phyloP scores from a whole-genome alignment of 1,140 invertebrate genomes.

The Drosophila tristis region DNA sequence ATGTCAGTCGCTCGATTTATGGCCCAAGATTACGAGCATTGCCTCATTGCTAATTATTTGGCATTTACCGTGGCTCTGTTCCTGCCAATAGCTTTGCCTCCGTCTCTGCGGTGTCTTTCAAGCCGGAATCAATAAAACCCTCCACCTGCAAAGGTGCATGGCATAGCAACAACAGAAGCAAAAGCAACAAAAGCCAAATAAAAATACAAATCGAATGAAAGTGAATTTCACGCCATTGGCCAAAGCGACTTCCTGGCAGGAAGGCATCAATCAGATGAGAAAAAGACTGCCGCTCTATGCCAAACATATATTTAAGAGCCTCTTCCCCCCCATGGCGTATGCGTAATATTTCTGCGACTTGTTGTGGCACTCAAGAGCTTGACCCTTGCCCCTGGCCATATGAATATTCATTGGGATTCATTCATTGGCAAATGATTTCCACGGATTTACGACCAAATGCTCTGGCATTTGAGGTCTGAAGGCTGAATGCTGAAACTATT shows the following conservation, averaged over 20 bases:
- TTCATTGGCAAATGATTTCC: too few relatives aligned
- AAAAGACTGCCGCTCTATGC: constrained; percentile 31
- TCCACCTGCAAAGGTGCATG: constrained; percentile 33
- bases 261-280: constrained; percentile 71
- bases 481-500: too few relatives aligned
- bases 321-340: constrained; percentile 27
- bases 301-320: constrained; percentile 34
- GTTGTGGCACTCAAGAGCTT: constrained; percentile 1
- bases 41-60: constrained; percentile 63
- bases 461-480: too few relatives aligned
- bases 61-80: constrained; percentile 34
- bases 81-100: constrained; percentile 3
- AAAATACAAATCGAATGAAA: constrained; percentile 46
- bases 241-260: constrained; percentile 69
- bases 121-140: constrained; percentile 63
- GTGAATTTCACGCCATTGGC: constrained; percentile 76
- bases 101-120: constrained; percentile 27
- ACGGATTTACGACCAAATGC: too few relatives aligned
- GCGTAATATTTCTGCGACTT: constrained; percentile 46
- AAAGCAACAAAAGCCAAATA: constrained; percentile 31
- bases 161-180: constrained; percentile 25
- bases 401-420: constrained; percentile 10
- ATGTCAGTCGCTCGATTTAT: constrained; percentile 72
- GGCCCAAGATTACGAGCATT: constrained; percentile 56
- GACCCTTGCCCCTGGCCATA: neutral